Percentiles rank a stretch among this genome's conserved stretches.
Evolutionary conservation across 2,113 vertebrate species (phyloP).

Genomic region (Ophiodon elongatus): DNA sequence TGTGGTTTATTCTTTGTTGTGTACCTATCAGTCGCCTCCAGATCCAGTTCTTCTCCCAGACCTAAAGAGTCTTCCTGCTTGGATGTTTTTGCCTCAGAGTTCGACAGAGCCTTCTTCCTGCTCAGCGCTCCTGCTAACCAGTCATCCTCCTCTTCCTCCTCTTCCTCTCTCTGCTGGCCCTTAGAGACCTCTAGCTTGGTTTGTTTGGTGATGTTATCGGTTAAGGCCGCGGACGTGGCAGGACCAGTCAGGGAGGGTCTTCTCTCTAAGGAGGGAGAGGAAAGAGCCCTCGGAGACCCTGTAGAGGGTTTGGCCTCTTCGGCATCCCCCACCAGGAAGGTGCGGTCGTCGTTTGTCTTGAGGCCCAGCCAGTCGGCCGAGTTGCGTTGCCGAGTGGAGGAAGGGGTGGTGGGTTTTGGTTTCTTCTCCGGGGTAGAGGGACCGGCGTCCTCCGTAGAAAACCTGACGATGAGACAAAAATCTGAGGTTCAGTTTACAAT

Average conservation of each 20-base stretch:
- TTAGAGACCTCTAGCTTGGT: constrained; percentile 42
- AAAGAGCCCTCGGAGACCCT: constrained; percentile 19
- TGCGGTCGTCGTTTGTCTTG: constrained; percentile 77
- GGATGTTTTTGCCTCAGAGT: constrained; percentile 60
- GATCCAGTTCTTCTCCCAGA: constrained; percentile 28
- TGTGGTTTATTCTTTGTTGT: not conserved
- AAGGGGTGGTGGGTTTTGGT: constrained; percentile 68
- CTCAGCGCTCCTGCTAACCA: constrained; percentile 86
- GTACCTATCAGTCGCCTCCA: constrained; percentile 66
- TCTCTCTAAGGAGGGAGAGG: constrained; percentile 58
- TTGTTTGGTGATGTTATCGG: constrained; percentile 45
- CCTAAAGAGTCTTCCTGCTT: constrained; percentile 48
- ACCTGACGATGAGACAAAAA: constrained; percentile 74
- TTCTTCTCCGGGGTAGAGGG: constrained; percentile 76
- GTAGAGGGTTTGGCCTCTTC: constrained; percentile 44
- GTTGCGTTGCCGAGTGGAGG: constrained; percentile 58
- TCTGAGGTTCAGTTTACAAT: not conserved
- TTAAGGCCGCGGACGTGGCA: not conserved
- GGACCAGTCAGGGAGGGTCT: constrained; percentile 29
- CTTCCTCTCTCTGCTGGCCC: constrained; percentile 29
- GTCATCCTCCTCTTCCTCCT: constrained; percentile 73
- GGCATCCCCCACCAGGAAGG: constrained; percentile 14
- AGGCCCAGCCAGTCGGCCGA: constrained; percentile 89
- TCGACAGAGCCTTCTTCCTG: constrained; percentile 82
- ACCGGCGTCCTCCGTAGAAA: constrained; percentile 84